Conservation (phyloP, 2,797 vertebrate genomes). For the Enteromius paludinosus region DNA sequence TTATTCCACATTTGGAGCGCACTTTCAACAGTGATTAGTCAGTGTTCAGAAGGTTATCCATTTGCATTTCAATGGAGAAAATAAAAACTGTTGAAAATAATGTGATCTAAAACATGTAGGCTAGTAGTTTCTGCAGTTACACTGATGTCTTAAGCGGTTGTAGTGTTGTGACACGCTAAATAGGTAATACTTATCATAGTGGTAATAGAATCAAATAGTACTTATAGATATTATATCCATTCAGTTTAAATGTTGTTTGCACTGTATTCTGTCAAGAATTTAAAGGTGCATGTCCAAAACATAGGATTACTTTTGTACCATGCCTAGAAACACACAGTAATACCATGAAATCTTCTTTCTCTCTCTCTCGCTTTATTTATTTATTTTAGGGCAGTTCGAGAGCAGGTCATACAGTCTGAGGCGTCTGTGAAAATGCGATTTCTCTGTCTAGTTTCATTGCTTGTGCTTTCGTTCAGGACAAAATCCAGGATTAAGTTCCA, state of each 20-base stretch:
- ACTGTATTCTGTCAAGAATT: neutral
- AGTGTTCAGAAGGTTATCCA: neutral
- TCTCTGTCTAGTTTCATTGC: constrained; percentile 22
- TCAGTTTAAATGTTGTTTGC: neutral
- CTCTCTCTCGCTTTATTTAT: neutral
- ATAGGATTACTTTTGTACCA: neutral
- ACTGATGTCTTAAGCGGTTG: neutral
- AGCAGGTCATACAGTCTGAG: neutral
- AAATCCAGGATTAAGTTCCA: constrained; percentile 48
- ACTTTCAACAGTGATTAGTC: neutral
- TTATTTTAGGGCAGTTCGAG: neutral
- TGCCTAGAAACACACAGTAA: neutral
- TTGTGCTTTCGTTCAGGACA: constrained; percentile 16
- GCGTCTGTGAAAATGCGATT: constrained; percentile 21
- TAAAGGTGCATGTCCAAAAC: neutral
- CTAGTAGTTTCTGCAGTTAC: neutral
- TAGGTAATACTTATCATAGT: neutral
- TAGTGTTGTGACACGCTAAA: neutral
- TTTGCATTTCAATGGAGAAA: neutral
- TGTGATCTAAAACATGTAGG: neutral
- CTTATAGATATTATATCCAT: neutral
- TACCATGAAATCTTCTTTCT: neutral
- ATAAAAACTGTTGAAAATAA: neutral
- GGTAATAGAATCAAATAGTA: neutral
- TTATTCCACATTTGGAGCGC: neutral